Percentiles rank a stretch among this genome's conserved stretches.
Evolutionary conservation across 2,113 vertebrate genomes (phyloP).

Genomic region (Oreochromis tanganicae): DNA sequence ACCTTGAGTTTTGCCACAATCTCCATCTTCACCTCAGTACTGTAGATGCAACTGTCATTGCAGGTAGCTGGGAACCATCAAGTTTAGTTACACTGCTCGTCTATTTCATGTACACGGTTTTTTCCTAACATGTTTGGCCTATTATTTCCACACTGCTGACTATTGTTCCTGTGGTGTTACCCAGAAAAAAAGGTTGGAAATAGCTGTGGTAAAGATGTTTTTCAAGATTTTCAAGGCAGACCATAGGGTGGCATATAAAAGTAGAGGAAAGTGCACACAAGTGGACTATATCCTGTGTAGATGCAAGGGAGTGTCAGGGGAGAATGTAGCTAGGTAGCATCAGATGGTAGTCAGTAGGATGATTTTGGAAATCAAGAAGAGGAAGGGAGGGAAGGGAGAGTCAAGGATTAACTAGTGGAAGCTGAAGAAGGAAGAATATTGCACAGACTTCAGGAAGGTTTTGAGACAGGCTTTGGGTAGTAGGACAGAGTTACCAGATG

Average conservation of each 20-base stretch:
- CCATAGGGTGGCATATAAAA: not conserved
- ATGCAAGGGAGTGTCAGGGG: not conserved
- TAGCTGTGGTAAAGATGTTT: not conserved
- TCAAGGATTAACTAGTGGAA: not conserved
- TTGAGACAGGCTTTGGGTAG: not conserved
- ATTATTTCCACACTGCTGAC: not conserved
- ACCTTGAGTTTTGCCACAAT: not conserved
- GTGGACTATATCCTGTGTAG: not conserved
- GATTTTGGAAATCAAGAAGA: not conserved
- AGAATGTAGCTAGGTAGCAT: not conserved
- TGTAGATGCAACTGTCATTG: not conserved
- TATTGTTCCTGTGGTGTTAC: not conserved
- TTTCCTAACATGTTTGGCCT: not conserved
- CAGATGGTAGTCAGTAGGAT: not conserved
- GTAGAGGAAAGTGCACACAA: not conserved
- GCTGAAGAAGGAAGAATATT: not conserved
- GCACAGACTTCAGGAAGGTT: not conserved
- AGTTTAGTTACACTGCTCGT: fast-evolving
- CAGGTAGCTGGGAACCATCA: not conserved
- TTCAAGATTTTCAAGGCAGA: not conserved
- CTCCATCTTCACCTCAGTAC: not conserved
- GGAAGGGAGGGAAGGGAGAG: not conserved
- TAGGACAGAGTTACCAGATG: not conserved
- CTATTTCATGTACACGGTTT: not conserved
- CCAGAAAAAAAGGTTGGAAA: not conserved